These are phyloP conservation scores for Clinocottus analis DNA, from an alignment of 2,113 vertebrate genomes.

Conservation along the genomic window DNA sequence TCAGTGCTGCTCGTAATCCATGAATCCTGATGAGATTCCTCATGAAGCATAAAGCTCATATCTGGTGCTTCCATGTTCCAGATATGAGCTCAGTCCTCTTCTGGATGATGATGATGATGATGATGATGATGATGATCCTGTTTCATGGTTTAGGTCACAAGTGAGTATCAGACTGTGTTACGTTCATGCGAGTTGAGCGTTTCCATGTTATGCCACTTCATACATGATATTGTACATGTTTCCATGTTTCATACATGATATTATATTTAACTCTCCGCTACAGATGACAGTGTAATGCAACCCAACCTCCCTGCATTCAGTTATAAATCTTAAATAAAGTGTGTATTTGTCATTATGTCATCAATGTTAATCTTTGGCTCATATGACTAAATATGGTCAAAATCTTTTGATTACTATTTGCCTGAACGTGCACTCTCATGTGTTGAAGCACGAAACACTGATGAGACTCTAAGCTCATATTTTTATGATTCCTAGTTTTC, in stretches of 20 bases:
- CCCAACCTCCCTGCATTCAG: neutral
- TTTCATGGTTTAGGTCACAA: too few species aligned
- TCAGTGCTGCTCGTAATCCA: neutral
- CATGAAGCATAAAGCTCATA: conserved; percentile 30
- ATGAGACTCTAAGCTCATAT: conserved; percentile 40
- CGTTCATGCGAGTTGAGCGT: too few species aligned
- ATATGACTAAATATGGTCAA: too few species aligned
- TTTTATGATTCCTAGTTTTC: conserved; percentile 6
- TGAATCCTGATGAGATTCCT: conserved; percentile 49
- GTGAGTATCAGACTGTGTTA: too few species aligned
- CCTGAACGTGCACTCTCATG: neutral
- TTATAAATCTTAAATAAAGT: neutral
- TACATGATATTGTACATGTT: neutral
- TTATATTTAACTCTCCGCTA: neutral
- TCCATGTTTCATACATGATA: neutral
- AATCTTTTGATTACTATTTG: conserved; percentile 9
- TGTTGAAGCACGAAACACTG: conserved; percentile 19
- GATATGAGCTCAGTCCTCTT: too few species aligned
- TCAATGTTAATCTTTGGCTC: neutral
- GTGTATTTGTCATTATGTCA: neutral
- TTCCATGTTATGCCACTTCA: neutral
- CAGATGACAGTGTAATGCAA: neutral
- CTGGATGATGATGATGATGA: too few species aligned
- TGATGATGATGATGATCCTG: too few species aligned
- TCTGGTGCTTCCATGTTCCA: neutral